phyloP scores from a whole-genome alignment of 2,797 vertebrate genomes.

The Nasua narica region DNA sequence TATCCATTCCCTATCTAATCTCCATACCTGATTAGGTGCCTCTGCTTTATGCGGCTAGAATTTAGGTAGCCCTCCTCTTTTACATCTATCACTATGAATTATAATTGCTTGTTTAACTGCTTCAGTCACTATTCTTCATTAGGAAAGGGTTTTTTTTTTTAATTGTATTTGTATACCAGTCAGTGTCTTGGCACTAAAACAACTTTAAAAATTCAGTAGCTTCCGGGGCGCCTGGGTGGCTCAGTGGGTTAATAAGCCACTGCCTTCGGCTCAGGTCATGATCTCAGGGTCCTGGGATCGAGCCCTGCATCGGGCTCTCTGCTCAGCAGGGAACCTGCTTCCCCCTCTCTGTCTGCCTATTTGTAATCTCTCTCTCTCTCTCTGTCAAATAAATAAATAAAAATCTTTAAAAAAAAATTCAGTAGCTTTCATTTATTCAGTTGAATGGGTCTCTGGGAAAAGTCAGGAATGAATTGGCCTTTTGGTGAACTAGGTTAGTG shows the following conservation, averaged over 20 bases:
- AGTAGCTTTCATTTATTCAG: slow-evolving; percentile 31
- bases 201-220: slow-evolving; percentile 30
- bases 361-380: too few species aligned
- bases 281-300: too few species aligned
- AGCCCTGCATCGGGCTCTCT: too few species aligned
- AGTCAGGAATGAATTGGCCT: neutral
- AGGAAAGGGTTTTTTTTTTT: neutral
- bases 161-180: slow-evolving; percentile 11
- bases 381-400: too few species aligned
- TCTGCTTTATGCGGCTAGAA: neutral
- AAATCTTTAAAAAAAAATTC: slow-evolving; percentile 12
- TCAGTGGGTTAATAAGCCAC: too few species aligned
- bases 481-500: slow-evolving; percentile 10
- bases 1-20: neutral
- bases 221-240: neutral
- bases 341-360: too few species aligned
- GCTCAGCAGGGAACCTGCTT: too few species aligned
- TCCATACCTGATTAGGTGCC: neutral
- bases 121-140: neutral
- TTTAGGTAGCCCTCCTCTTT: neutral
- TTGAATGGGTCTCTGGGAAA: neutral
- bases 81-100: neutral
- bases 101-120: neutral
- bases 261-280: too few species aligned
- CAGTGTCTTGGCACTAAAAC: neutral